A percentile compares a stretch with the other conserved stretches of the same genome.
Conservation (phyloP, 1,140 invertebrate species). For the Teleogryllus occipitalis region DNA sequence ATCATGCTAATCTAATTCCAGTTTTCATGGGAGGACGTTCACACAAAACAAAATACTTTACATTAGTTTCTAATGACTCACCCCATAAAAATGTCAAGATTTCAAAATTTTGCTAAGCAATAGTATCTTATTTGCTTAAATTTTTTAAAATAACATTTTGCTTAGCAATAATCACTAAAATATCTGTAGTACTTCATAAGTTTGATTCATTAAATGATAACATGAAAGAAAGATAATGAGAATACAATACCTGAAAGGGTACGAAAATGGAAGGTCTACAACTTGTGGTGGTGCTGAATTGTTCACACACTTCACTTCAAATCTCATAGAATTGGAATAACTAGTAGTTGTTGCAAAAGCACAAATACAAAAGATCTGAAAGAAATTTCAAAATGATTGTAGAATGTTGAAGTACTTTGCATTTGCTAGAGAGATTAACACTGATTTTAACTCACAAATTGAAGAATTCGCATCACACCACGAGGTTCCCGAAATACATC, state of each 20-base stretch:
- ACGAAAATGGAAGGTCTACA: slow-evolving; percentile 18
- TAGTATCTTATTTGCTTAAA: no score
- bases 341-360: slow-evolving; percentile 48
- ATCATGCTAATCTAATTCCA: no score
- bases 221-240: background rate
- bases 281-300: slow-evolving; percentile 32
- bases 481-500: slow-evolving; percentile 47
- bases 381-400: background rate
- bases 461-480: slow-evolving; percentile 49
- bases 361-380: slow-evolving; percentile 47
- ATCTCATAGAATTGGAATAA: slow-evolving; percentile 33
- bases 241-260: slow-evolving; percentile 17
- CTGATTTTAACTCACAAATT: slow-evolving; percentile 40
- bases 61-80: no score
- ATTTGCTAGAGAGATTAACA: slow-evolving; percentile 16
- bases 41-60: no score
- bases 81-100: no score
- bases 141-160: no score
- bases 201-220: background rate
- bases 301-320: slow-evolving; percentile 17
- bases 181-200: no score
- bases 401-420: background rate
- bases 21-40: no score
- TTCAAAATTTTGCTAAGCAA: no score
- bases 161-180: no score